A percentile compares a stretch with the other conserved stretches of the same genome.
phyloP scores from a whole-genome alignment of 2,888 invertebrate species.

The Calephelis perditalis region DNA sequence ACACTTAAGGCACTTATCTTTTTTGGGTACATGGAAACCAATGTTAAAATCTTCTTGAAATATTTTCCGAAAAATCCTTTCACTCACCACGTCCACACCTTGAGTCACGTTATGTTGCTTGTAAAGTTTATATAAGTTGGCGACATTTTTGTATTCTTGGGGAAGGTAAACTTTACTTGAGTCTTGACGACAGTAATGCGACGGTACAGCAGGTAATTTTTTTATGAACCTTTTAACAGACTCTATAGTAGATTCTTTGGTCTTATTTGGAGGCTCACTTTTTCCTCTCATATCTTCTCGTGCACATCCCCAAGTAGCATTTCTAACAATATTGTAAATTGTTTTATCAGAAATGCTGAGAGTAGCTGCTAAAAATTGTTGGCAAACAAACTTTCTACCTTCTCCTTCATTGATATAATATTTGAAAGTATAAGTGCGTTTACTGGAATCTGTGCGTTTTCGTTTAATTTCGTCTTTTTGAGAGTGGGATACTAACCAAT shows the following conservation, averaged over 20 bases:
- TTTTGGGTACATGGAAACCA: too few relatives aligned
- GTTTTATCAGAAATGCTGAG: neutral
- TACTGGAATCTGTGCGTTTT: neutral
- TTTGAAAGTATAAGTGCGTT: neutral
- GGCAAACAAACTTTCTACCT: neutral
- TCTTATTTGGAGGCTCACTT: conserved; percentile 12
- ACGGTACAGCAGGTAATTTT: neutral
- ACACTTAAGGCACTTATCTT: too few relatives aligned
- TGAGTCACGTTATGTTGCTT: neutral
- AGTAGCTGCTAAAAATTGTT: neutral
- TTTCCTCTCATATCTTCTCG: neutral
- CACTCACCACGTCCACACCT: too few relatives aligned
- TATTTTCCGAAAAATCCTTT: too few relatives aligned
- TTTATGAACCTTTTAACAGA: neutral
- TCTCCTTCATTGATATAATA: neutral
- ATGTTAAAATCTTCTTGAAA: too few relatives aligned
- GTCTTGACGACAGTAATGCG: neutral
- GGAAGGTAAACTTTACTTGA: neutral
- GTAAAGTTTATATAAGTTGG: neutral
- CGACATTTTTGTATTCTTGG: neutral
- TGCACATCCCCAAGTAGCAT: neutral
- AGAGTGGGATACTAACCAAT: neutral
- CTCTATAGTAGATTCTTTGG: neutral
- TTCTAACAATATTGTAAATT: neutral
- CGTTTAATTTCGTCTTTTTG: conserved; percentile 5